Evolutionary conservation across 2,797 vertebrate genomes (phyloP), one percentile per base, ranked within the genome.

Genomic region (Gastrophryne carolinensis): DNA sequence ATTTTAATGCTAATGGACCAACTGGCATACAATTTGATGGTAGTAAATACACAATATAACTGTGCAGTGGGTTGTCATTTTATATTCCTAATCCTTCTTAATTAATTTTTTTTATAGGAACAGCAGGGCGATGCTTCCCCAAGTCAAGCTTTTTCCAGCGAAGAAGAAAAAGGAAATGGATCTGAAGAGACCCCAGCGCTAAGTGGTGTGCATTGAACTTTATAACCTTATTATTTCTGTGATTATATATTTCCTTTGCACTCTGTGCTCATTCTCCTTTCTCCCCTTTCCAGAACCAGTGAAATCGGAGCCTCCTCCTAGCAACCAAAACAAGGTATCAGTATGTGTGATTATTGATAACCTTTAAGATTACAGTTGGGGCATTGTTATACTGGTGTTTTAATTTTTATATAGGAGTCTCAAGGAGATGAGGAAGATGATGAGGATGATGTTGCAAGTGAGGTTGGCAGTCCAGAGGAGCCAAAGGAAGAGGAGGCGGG

Each of bases 381-480:
- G 24, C 26, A 17, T 7, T 34, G 8, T 50, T 58, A n/a, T 29
- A 11, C 1, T 21, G 29, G 17, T 76, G 19, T 8, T 7, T 60
- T 24, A 52, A 15, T 47, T n/a, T 21, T n/a, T 21, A 9, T 29
- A 82, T 84, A 85, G 74, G 88, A 86, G 85, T 87, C 83, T 56
- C 87, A 96, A 87, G 92, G 88, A 71, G 80, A 81, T 66, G 81
- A 91, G 88, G 95, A 98, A 80, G 93, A 98, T 76, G 98, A 98
- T 68, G 91, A 94, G 66, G 90, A 92, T 70, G 92, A 92, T n/a
- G 92, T 91, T 73, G 88, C 90, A 80, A 99, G 97, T 68, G 95
- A 94, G 79, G 94, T 83, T 49, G 89, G 92, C 77, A 96, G 90
- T 65, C 80, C 90, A 81, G 93, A 97, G 79, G 96, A 98, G 68